Evolutionary conservation across 2,113 vertebrate genomes (phyloP), one percentile per base, ranked within the genome.

Genomic region (Morphnarchus princeps): DNA sequence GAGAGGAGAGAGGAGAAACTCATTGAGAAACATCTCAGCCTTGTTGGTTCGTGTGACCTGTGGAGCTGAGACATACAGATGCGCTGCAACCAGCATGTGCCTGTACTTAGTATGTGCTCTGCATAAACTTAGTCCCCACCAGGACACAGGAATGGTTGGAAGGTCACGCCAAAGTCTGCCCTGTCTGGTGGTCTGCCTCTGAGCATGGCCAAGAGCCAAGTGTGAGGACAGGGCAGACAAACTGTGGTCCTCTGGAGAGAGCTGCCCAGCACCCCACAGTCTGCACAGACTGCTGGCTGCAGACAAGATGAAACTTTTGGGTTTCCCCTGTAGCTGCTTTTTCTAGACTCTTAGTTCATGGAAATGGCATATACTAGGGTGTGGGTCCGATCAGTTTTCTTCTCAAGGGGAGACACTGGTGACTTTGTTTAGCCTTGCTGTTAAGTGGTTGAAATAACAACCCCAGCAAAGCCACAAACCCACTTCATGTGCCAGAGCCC

Each of bases 351-450:
- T 38, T 74, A 43, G 63, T 70, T 92, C 1, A 7, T 79, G 69
- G 76, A 76, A 80, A 69, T 79, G 57, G 31, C 28, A 17, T 45
- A 61, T 13, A 45, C 4, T 19, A 76, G 61, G 63, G 19, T 20
- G 18, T 49, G 47, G 31, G 59, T 43, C 73, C 82, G 83, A 91
- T 69, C 52, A 82, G 16, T 11, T 92, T 85, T 85, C 54, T 89
- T 87, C 91, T 72, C 16, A 19, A 59, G 61, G 43, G n/a, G 13
- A 82, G 25, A 87, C 63, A 71, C 52, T 74, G 61, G 49, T 89
- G 61, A 73, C 73, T 95, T 89, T 94, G 80, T 92, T 93, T 76
- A 96, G 62, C 81, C 18, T 82, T 94, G 83, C 58, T 69, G 8
- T 42, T 42, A 74, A 89, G 66, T 49, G 45, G 34, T 49, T 91